Base-by-base conservation (phyloP, 2,888 invertebrate genomes). In the Heteromyza rotundicornis region DNA sequence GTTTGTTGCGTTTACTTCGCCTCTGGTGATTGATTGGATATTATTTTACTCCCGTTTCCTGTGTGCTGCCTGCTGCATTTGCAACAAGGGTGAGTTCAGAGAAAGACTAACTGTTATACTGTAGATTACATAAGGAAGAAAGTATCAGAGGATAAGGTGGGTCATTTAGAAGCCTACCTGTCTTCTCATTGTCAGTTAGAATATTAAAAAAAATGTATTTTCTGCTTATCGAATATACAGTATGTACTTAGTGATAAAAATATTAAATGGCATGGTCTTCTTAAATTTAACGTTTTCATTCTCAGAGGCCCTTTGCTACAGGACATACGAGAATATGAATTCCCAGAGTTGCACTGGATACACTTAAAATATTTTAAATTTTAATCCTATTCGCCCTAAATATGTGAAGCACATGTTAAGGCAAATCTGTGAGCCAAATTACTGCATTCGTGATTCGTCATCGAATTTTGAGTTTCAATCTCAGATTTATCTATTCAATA, bases 31-130 rank as follows among this genome's bases (percentile, higher is more conserved):
- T n/a, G n/a, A 32, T 32, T 32, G 40, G 40, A 40, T n/a, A n/a
- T 40, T 40, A 7, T 40, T n/a, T 40, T n/a, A 3, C 14, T n/a
- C 3, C 14, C 47, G 7, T 47, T 19, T 47, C 19, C 14, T 5
- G 17, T 17, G 47, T 54, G 62, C 58, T 57, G 60, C 60, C 66
- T 63, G 66, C 66, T 66, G 66, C 66, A 59, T 60, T 57, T 61
- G 66, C 64, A 66, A 64, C 62, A 66, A 66, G 66, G 66, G 66
- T 66, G 47, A 66, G 66, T 64, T 12, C 7, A 32, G 32, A 32
- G 32, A 5, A 5, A 8, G 5, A 8, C 32, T 32, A 32, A 12
- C 32, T 32, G 5, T 8, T 8, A 32, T 32, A 12, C 32, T 32
- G 32, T 12, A 32, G 32, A 32, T 32, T 32, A n/a, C 32, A 32